Evolutionary conservation across 2,888 invertebrate species (phyloP).

Genomic region (Gerris lacustris): DNA sequence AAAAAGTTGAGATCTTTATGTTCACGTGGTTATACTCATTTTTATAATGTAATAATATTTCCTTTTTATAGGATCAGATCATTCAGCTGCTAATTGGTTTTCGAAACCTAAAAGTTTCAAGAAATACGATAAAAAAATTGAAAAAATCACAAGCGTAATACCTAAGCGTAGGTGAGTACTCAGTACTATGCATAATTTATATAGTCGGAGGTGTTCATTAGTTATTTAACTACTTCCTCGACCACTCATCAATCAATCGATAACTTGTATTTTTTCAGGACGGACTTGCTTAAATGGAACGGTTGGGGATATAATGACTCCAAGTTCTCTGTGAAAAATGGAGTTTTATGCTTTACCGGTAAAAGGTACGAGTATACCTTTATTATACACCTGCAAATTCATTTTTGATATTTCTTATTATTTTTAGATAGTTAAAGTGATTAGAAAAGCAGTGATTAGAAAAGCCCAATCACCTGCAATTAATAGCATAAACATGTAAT

Average conservation of each 20-base stretch:
- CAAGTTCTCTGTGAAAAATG: conserved; percentile 56
- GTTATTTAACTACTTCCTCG: too few relatives aligned
- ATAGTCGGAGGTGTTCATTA: too few relatives aligned
- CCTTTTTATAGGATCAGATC: neutral
- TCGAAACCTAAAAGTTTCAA: neutral
- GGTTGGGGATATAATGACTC: conserved; percentile 99
- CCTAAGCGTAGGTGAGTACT: neutral
- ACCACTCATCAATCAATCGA: conserved; percentile 30
- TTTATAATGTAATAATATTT: neutral
- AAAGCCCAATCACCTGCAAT: too few relatives aligned
- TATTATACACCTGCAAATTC: conserved; percentile 9
- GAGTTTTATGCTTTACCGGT: conserved; percentile 68
- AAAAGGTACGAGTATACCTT: conserved; percentile 35
- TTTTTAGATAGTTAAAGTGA: too few relatives aligned
- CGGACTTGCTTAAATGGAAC: conserved; percentile 91
- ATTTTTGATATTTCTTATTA: neutral
- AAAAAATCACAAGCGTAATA: neutral
- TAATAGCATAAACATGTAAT: too few relatives aligned
- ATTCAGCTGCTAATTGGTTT: neutral
- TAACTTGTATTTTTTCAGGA: conserved; percentile 46
- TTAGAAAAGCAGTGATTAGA: too few relatives aligned
- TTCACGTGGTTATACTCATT: neutral
- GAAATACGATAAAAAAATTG: neutral
- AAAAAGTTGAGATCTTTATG: too few relatives aligned
- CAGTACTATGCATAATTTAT: conserved; percentile 4